These are phyloP conservation scores for Peromyscus melanophrys DNA, from an alignment of 2,797 vertebrate species.

Conservation along the genomic window DNA sequence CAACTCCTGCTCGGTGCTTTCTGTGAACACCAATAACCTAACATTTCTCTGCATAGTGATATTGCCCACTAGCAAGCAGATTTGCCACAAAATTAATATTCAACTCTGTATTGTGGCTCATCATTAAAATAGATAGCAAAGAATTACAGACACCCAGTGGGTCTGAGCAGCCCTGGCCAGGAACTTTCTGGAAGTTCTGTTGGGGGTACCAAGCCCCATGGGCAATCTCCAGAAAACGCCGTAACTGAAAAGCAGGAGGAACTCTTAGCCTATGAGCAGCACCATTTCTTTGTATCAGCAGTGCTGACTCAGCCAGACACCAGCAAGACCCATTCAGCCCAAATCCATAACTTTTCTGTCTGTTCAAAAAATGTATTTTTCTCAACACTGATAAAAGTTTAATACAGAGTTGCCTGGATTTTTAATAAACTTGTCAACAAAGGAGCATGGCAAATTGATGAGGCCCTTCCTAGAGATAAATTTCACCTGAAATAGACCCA, in stretches of 20 bases:
- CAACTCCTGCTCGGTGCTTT: background rate
- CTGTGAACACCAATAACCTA: background rate
- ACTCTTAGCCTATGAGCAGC: background rate
- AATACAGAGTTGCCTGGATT: conserved; percentile 87
- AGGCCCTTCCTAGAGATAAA: conserved; percentile 88
- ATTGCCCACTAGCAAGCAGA: conserved; percentile 60
- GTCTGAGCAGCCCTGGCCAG: background rate
- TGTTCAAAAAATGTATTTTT: conserved; percentile 83
- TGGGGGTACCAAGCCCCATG: background rate
- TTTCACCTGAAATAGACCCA: conserved; percentile 86
- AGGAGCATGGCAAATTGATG: conserved; percentile 90
- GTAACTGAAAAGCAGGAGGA: background rate
- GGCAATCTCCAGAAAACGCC: conserved; percentile 30
- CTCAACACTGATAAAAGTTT: conserved; percentile 90
- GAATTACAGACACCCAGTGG: background rate
- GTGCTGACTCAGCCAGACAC: conserved; percentile 83
- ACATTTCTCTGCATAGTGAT: conserved; percentile 9
- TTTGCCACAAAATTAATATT: conserved; percentile 66
- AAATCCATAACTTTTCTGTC: conserved; percentile 86
- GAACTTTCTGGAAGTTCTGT: background rate
- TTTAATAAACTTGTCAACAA: conserved; percentile 94
- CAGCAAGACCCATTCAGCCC: conserved; percentile 77
- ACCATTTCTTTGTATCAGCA: conserved; percentile 64
- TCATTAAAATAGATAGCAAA: conserved; percentile 78
- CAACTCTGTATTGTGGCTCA: conserved; percentile 75